Conservation (phyloP, 2,888 invertebrate genomes). For the Parnassius glacialis region DNA sequence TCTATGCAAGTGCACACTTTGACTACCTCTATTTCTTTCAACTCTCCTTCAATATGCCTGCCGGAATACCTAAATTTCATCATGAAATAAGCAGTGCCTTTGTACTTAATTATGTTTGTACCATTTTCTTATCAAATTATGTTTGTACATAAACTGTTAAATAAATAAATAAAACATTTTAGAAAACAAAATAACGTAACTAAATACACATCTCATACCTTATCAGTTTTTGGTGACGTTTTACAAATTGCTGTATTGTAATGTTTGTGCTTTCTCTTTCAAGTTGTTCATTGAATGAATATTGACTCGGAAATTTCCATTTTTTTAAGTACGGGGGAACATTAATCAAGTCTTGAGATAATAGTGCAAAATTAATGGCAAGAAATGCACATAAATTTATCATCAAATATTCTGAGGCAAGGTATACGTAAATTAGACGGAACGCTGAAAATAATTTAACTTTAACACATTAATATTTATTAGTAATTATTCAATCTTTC, state of each 20-base stretch:
- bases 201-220: constrained; percentile 34
- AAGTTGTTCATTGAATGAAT: not conserved
- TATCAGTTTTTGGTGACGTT: constrained; percentile 50
- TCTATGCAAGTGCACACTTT: too few species aligned
- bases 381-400: constrained; percentile 50
- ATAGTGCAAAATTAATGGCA: constrained; percentile 46
- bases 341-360: constrained; percentile 47
- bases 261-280: constrained; percentile 9
- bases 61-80: too few species aligned
- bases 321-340: constrained; percentile 30
- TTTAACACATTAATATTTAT: not conserved
- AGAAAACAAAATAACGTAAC: too few species aligned
- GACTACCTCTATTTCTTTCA: too few species aligned
- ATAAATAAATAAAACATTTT: too few species aligned
- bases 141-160: too few species aligned
- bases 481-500: not conserved
- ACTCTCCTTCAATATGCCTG: too few species aligned
- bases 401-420: constrained; percentile 49
- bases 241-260: constrained; percentile 39
- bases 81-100: too few species aligned
- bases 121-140: too few species aligned
- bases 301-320: constrained; percentile 8
- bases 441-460: constrained; percentile 42
- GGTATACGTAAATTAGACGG: constrained; percentile 38
- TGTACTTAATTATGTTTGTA: too few species aligned